Evolutionary conservation across 2,113 vertebrate genomes (phyloP), one percentile per base, ranked within the genome.

Genomic region (Rana temporaria): DNA sequence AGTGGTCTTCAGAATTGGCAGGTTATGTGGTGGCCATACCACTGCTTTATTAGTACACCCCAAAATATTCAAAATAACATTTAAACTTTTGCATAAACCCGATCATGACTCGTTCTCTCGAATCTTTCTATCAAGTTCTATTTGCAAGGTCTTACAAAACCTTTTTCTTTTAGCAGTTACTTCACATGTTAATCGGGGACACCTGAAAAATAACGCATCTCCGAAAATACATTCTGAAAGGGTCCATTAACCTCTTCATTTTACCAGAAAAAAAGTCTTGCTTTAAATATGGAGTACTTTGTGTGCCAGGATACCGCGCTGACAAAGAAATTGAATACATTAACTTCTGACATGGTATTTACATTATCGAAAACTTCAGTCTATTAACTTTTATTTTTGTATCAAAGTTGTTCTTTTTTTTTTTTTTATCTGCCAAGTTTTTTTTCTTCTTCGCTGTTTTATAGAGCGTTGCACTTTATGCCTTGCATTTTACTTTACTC

Each of bases 381-480:
- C 81, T 85, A 81, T 84, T 86, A 80, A 24, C 85, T 84, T 89
- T 86, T 83, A 79, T 18, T 14, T 88, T 87, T 88, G 84, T 84
- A 84, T 85, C 85, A 67, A 85, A 83, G 71, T 85, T 89, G 81
- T 85, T 88, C 20, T 87, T 87, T 73, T 84, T 89, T 78, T 84
- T 88, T 20, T 86, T 86, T 63, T 63, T 82, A 85, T 87, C 88
- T 87, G 78, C 84, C 63, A 68, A 75, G 75, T 89, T 82, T 87
- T 66, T 78, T 89, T 57, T n/a, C n/a, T 63, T 77, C 64, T 77
- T 14, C 87, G 89, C 90, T 89, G 90, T 93, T 96, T 95, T 91
- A 95, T 91, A 90, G 93, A 87, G 90, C 91, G 89, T 93, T 94
- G 91, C 90, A 91, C 90, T 95, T 95, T 87, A 94, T 87, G 87